Conservation (phyloP, 2,888 invertebrate genomes). For the Sarcophaga variegata region DNA sequence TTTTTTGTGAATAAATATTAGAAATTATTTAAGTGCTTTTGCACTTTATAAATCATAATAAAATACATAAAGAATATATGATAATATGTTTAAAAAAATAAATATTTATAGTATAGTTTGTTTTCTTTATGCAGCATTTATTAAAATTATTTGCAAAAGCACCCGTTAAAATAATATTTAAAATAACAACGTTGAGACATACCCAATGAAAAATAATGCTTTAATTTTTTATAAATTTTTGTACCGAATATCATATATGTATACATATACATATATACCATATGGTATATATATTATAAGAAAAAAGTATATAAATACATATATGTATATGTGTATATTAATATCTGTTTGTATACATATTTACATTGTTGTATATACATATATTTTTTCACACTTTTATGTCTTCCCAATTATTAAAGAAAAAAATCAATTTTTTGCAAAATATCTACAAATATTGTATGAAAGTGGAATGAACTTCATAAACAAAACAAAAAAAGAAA, state of each 20-base stretch:
- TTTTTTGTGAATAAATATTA: constrained; percentile 46
- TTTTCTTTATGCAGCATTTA: constrained; percentile 51
- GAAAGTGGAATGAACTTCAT: constrained; percentile 5
- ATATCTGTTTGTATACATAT: too few species aligned
- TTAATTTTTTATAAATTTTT: constrained; percentile 64
- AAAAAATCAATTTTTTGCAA: constrained; percentile 59
- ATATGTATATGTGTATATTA: not conserved
- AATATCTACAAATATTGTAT: constrained; percentile 30
- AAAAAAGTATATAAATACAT: constrained; percentile 24
- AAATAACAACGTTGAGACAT: not conserved
- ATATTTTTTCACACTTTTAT: constrained; percentile 69
- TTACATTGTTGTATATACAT: constrained; percentile 47
- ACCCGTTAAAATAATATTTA: constrained; percentile 46
- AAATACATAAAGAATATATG: constrained; percentile 31
- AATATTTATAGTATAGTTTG: constrained; percentile 36
- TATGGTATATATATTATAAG: constrained; percentile 15
- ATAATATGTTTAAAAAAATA: constrained; percentile 20
- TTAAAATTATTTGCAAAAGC: constrained; percentile 59
- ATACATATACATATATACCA: not conserved
- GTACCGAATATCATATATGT: constrained; percentile 40
- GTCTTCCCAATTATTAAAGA: constrained; percentile 68
- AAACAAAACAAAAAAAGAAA: not conserved
- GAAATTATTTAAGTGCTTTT: constrained; percentile 58
- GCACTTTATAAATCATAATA: constrained; percentile 42
- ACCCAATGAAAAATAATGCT: constrained; percentile 38